phyloP scores from a whole-genome alignment of 2,888 invertebrate genomes.

The Rhodophaea formosa region DNA sequence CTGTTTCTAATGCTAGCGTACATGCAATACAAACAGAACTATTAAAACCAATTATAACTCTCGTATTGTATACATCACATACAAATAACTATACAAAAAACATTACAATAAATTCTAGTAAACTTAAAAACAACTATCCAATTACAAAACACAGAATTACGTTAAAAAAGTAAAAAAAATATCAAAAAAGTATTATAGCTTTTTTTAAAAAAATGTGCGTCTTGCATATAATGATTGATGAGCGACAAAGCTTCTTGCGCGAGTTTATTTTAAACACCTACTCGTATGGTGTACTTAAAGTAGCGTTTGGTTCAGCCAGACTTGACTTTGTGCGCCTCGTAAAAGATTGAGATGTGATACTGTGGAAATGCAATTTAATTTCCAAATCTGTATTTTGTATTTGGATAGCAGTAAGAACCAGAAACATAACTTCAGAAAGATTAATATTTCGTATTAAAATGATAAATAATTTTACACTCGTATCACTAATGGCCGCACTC shows the following conservation, averaged over 20 bases:
- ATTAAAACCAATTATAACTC: constrained; percentile 49
- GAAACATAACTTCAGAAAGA: constrained; percentile 13
- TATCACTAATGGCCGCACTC: background rate
- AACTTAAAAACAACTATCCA: constrained; percentile 43
- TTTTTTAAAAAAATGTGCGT: background rate
- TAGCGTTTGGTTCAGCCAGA: too few species aligned
- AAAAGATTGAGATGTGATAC: too few species aligned
- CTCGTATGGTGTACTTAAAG: too few species aligned
- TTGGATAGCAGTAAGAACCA: constrained; percentile 7
- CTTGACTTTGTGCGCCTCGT: too few species aligned
- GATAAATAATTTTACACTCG: background rate
- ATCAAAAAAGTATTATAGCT: constrained; percentile 18
- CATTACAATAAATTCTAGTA: constrained; percentile 59
- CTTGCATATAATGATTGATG: too few species aligned
- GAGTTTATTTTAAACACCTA: too few species aligned
- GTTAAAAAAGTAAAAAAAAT: constrained; percentile 18
- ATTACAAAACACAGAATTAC: constrained; percentile 31
- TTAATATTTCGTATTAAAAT: background rate
- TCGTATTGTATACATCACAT: constrained; percentile 47
- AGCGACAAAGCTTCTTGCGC: too few species aligned
- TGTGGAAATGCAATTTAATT: too few species aligned
- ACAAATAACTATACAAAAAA: constrained; percentile 59
- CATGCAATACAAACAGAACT: constrained; percentile 58
- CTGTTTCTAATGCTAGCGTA: constrained; percentile 70
- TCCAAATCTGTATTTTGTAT: constrained; percentile 8